Conservation (phyloP, 2,888 invertebrate genomes). For the Heliconius ethilla region DNA sequence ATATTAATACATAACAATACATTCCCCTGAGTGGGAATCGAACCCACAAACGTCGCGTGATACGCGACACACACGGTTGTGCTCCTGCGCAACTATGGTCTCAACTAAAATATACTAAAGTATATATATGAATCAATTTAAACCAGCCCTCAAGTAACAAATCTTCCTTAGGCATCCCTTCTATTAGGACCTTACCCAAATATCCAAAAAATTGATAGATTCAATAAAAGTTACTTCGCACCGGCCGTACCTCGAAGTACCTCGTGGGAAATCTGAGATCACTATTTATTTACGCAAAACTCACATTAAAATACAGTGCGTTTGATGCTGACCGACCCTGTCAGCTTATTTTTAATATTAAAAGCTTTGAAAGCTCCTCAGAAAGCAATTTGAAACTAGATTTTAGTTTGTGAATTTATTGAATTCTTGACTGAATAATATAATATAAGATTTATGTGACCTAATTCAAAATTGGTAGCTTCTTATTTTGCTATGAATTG, state of each 20-base stretch:
- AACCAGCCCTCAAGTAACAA: not conserved
- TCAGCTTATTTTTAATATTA: slow-evolving; percentile 3
- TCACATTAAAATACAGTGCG: slow-evolving; percentile 35
- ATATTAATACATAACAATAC: too few relatives aligned
- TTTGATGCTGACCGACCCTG: slow-evolving; percentile 21
- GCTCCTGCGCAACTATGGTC: too few relatives aligned
- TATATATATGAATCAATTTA: not conserved
- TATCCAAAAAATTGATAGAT: slow-evolving; percentile 21
- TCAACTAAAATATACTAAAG: not conserved
- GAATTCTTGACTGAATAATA: too few relatives aligned
- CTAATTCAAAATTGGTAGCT: too few relatives aligned
- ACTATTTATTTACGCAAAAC: slow-evolving; percentile 36
- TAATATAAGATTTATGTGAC: too few relatives aligned
- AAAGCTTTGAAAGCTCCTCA: not conserved
- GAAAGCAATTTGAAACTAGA: not conserved
- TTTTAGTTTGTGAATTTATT: not conserved
- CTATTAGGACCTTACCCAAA: not conserved
- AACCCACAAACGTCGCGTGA: too few relatives aligned
- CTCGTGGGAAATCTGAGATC: slow-evolving; percentile 39
- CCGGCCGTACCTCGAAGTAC: not conserved
- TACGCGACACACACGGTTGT: too few relatives aligned
- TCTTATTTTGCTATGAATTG: too few relatives aligned
- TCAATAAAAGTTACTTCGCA: slow-evolving; percentile 30
- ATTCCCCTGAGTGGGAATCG: too few relatives aligned
- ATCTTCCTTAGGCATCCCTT: not conserved